A percentile compares a stretch with the other conserved stretches of the same genome.
Evolutionary conservation across 1,140 invertebrate species (phyloP).

Genomic region (Sarcophaga bullata): DNA sequence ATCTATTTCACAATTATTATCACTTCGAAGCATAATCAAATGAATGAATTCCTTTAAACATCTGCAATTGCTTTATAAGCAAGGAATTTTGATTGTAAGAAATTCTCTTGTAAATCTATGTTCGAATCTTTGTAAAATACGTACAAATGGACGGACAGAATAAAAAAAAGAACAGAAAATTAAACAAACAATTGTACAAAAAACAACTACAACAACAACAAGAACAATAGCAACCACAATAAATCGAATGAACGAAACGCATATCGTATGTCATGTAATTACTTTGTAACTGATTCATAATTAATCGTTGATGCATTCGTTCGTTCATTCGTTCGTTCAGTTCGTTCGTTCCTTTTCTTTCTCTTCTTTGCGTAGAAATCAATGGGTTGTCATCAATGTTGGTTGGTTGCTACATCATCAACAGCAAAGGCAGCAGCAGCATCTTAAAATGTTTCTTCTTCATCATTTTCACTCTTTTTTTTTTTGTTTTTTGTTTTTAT

Average conservation of each 20-base stretch:
- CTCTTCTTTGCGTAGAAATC: not conserved
- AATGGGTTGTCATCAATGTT: not conserved
- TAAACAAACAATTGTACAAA: not conserved
- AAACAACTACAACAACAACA: too few species aligned
- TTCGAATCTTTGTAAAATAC: too few species aligned
- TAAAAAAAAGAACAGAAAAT: not conserved
- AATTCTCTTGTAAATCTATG: not conserved
- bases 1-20: not conserved
- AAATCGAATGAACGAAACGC: slow-evolving; percentile 7
- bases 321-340: not conserved
- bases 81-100: slow-evolving; percentile 1
- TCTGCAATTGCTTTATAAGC: not conserved
- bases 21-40: not conserved
- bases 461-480: too few species aligned
- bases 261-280: slow-evolving; percentile 41
- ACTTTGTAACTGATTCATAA: slow-evolving; percentile 41
- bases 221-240: not conserved
- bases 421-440: not conserved
- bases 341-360: not conserved
- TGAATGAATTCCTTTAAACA: not conserved
- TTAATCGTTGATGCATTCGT: not conserved
- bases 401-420: not conserved
- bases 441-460: not conserved
- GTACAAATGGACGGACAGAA: not conserved
- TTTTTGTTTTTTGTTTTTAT: not conserved